phyloP scores from a whole-genome alignment of 2,113 vertebrate species.

The Tragelaphus imberbis region DNA sequence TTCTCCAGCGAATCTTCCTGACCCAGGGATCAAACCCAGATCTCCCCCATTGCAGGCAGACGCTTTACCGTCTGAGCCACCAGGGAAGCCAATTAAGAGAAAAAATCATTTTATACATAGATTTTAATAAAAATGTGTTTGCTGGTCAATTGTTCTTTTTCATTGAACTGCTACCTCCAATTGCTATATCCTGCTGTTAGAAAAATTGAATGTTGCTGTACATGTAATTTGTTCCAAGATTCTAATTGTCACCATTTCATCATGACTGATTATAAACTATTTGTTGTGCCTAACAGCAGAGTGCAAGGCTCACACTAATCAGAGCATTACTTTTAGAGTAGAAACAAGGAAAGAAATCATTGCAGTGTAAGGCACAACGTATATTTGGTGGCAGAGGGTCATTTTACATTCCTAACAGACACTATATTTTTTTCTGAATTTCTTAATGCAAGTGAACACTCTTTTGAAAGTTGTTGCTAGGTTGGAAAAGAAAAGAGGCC shows the following conservation, averaged over 20 bases:
- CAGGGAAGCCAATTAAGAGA: neutral
- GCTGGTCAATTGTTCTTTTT: neutral
- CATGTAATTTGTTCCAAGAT: neutral
- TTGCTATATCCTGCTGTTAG: neutral
- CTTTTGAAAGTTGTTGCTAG: constrained; percentile 1
- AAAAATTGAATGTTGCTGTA: neutral
- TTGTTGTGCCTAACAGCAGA: neutral
- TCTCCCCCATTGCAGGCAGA: neutral
- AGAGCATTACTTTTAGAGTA: neutral
- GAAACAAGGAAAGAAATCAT: neutral
- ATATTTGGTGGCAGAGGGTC: neutral
- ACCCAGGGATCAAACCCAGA: neutral
- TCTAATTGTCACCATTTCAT: neutral
- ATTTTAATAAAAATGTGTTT: neutral
- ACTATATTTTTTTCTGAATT: neutral
- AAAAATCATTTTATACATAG: neutral
- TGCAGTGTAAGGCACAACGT: neutral
- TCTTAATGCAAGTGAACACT: neutral
- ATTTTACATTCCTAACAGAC: constrained; percentile 12
- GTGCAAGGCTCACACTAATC: neutral
- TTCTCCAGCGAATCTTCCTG: neutral
- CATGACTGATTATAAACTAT: neutral
- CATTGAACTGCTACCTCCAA: neutral
- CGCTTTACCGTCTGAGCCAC: fast-evolving
- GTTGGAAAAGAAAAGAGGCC: neutral